Conservation (phyloP, 2,888 invertebrate species). For the Punctoribates punctum region DNA sequence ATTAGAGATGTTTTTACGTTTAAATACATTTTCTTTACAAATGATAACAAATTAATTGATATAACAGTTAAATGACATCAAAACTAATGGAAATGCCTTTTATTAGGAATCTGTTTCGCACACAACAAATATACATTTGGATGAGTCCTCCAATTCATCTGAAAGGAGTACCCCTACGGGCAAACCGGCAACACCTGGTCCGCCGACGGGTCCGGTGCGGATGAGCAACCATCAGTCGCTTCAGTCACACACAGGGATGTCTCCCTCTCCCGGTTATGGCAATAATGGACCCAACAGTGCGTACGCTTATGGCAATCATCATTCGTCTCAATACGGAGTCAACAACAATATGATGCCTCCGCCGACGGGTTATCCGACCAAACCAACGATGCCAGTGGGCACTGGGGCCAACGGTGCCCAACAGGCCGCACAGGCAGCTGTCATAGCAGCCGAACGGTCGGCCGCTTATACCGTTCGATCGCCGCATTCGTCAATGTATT, state of each 20-base stretch:
- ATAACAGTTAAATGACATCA: neutral
- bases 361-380: conserved; percentile 48
- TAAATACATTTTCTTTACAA: too few species aligned
- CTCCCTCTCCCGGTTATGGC: conserved; percentile 52
- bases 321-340: conserved; percentile 50
- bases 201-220: conserved; percentile 52
- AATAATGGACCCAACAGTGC: conserved; percentile 45
- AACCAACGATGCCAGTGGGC: conserved; percentile 43
- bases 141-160: conserved; percentile 27
- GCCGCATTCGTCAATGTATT: conserved; percentile 55
- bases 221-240: conserved; percentile 84
- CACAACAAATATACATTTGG: conserved; percentile 16
- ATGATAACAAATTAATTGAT: neutral
- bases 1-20: too few species aligned
- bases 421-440: conserved; percentile 49
- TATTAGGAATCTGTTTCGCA: conserved; percentile 12
- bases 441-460: conserved; percentile 49
- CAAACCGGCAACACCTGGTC: conserved; percentile 19
- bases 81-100: neutral
- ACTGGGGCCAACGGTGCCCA: conserved; percentile 47
- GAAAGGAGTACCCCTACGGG: conserved; percentile 24
- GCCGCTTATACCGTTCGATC: conserved; percentile 50
- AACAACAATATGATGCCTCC: conserved; percentile 50
- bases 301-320: conserved; percentile 51
- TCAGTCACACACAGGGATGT: conserved; percentile 72